These are phyloP conservation scores for Choristoneura rosaceana DNA, from an alignment of 2,888 invertebrate genomes.

Conservation along the genomic window DNA sequence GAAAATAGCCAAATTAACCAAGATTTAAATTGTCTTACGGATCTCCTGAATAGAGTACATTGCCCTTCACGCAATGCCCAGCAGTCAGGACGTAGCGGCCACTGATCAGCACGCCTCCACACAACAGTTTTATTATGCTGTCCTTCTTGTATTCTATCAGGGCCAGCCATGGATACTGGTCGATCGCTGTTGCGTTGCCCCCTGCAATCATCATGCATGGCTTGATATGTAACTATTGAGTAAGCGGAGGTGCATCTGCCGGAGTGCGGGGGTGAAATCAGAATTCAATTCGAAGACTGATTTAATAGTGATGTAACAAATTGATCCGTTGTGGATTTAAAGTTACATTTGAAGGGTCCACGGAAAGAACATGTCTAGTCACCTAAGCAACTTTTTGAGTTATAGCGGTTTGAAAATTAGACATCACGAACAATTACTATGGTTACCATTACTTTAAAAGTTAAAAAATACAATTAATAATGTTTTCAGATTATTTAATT, in stretches of 20 bases:
- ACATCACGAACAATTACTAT: too few species aligned
- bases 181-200: slow-evolving; percentile 67
- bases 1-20: neutral
- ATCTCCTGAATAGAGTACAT: slow-evolving; percentile 60
- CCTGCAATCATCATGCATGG: slow-evolving; percentile 46
- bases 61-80: slow-evolving; percentile 80
- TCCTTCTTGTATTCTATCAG: slow-evolving; percentile 72
- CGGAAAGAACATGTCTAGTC: too few species aligned
- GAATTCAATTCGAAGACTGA: neutral
- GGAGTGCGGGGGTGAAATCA: neutral
- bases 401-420: too few species aligned
- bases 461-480: too few species aligned
- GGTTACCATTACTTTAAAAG: too few species aligned
- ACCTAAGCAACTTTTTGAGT: too few species aligned
- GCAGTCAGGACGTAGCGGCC: slow-evolving; percentile 82
- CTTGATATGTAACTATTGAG: neutral
- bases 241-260: neutral
- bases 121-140: slow-evolving; percentile 62
- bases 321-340: neutral
- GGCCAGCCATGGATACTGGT: slow-evolving; percentile 84
- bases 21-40: slow-evolving; percentile 64
- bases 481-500: too few species aligned
- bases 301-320: neutral
- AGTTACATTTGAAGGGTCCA: too few species aligned
- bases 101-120: slow-evolving; percentile 83